Evolutionary conservation across 2,888 invertebrate genomes (phyloP).

Genomic region (Apamea crenata): DNA sequence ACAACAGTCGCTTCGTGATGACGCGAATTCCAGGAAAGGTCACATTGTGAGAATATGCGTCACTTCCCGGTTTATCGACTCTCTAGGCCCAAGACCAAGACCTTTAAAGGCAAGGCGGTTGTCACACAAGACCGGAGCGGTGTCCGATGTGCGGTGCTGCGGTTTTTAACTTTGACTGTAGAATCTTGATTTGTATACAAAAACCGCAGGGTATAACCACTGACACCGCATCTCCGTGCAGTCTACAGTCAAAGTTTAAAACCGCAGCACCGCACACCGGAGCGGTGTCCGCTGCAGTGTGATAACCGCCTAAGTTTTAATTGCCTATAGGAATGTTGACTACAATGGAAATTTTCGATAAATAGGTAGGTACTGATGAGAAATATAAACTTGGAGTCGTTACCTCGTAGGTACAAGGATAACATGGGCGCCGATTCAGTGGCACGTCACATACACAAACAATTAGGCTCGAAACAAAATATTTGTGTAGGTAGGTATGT

Average conservation of each 20-base stretch:
- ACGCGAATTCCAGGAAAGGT: constrained; percentile 9
- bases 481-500: constrained; percentile 18
- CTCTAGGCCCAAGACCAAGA: constrained; percentile 23
- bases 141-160: not conserved
- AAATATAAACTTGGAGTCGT: constrained; percentile 10
- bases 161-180: not conserved
- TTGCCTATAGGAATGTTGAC: not conserved
- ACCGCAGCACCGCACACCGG: not conserved
- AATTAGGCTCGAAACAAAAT: constrained; percentile 24
- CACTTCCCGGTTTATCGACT: constrained; percentile 20
- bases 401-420: not conserved
- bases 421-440: not conserved
- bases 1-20: constrained; percentile 11
- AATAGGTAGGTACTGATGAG: not conserved
- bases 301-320: not conserved
- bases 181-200: not conserved
- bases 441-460: constrained; percentile 17
- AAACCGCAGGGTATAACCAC: not conserved
- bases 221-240: not conserved
- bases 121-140: not conserved
- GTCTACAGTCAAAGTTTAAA: too few species aligned
- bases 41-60: constrained; percentile 4
- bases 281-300: not conserved
- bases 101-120: not conserved
- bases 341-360: constrained; percentile 9